Conservation (phyloP, 1,140 invertebrate species). For the Drosophila subpulchrella region DNA sequence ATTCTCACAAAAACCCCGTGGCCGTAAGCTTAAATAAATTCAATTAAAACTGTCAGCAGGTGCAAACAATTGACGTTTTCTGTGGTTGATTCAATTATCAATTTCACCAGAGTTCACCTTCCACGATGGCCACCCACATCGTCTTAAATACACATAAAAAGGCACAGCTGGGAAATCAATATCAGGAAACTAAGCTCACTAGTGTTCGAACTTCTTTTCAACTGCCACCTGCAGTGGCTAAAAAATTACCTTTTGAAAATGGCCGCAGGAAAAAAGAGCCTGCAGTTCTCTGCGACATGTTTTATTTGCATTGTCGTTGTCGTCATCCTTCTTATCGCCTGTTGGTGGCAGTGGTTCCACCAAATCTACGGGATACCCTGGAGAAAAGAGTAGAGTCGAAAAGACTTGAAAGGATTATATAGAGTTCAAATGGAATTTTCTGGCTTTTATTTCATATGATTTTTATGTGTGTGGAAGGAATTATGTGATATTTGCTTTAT, state of each 20-base stretch:
- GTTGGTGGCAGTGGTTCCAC: slow-evolving; percentile 12
- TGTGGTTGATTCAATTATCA: slow-evolving; percentile 70
- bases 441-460: not conserved
- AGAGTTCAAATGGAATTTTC: not conserved
- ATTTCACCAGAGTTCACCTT: slow-evolving; percentile 43
- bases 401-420: too few relatives aligned
- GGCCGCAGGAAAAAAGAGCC: slow-evolving; percentile 19
- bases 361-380: slow-evolving; percentile 28
- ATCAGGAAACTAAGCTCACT: slow-evolving; percentile 14
- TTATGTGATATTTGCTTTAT: too few relatives aligned
- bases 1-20: not conserved
- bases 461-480: too few relatives aligned
- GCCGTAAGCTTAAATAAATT: slow-evolving; percentile 68
- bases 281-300: slow-evolving; percentile 38
- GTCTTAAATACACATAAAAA: slow-evolving; percentile 38
- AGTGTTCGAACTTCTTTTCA: slow-evolving; percentile 10
- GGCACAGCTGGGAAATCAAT: slow-evolving; percentile 8
- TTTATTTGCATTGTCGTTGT: slow-evolving; percentile 74
- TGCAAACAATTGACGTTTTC: slow-evolving; percentile 65
- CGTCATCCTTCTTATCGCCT: slow-evolving; percentile 27
- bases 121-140: slow-evolving; percentile 15
- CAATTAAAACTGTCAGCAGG: slow-evolving; percentile 62
- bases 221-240: slow-evolving; percentile 48
- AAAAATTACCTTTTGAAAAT: slow-evolving; percentile 69
- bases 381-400: not conserved